phyloP scores from a whole-genome alignment of 2,113 vertebrate species.

The Paraplagusia blochii region DNA sequence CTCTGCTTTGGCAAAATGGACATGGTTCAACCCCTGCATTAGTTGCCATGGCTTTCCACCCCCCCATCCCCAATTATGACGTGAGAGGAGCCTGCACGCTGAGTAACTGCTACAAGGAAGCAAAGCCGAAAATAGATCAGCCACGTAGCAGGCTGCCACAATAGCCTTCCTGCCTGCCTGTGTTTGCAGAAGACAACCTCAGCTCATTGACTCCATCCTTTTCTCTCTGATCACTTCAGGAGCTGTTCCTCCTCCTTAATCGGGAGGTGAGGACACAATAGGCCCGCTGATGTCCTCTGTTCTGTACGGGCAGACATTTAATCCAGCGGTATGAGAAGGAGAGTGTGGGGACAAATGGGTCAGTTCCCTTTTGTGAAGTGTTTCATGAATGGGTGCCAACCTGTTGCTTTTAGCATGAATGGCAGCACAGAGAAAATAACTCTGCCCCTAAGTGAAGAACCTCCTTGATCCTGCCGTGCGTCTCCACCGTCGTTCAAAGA shows the following conservation, averaged over 20 bases:
- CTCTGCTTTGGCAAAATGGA: constrained; percentile 44
- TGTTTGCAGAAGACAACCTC: constrained; percentile 47
- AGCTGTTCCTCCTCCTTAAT: constrained; percentile 12
- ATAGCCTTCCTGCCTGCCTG: constrained; percentile 52
- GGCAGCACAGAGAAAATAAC: background rate
- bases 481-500: constrained; percentile 14
- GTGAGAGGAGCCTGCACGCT: constrained; percentile 66
- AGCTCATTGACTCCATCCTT: constrained; percentile 39
- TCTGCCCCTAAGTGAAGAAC: constrained; percentile 16
- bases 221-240: constrained; percentile 17
- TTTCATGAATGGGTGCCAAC: constrained; percentile 17
- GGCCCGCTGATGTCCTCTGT: background rate
- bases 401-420: constrained; percentile 35
- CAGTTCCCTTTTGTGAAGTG: background rate
- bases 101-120: constrained; percentile 74
- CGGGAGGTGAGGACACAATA: constrained; percentile 5
- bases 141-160: constrained; percentile 63
- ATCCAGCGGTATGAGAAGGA: background rate
- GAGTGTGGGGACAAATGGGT: background rate
- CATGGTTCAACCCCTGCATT: constrained; percentile 66
- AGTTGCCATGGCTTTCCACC: constrained; percentile 75
- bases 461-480: constrained; percentile 26
- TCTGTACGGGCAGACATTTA: constrained; percentile 4
- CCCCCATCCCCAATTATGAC: constrained; percentile 58
- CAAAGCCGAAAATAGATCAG: constrained; percentile 70